Conservation (phyloP, 2,888 invertebrate species). For the Cheilosia vulpina region DNA sequence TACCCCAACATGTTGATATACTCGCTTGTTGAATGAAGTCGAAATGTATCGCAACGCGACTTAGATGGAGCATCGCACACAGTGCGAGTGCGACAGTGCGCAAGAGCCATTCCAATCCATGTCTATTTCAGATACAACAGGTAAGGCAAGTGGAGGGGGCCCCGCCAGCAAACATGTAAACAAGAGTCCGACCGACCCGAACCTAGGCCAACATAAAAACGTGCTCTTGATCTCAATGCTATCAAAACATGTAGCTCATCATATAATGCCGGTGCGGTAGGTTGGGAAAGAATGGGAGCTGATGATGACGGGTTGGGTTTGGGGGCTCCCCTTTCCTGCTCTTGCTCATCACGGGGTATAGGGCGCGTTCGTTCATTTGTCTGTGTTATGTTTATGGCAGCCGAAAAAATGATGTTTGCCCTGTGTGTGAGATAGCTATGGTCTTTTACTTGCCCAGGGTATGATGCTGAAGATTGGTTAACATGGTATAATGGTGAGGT, state of each 20-base stretch:
- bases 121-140: constrained; percentile 64
- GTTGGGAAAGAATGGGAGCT: constrained; percentile 21
- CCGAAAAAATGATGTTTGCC: constrained; percentile 20
- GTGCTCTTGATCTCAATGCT: constrained; percentile 75
- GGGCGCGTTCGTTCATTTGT: constrained; percentile 56
- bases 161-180: constrained; percentile 56
- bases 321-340: not conserved
- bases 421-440: constrained; percentile 9
- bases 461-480: not conserved
- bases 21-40: constrained; percentile 55
- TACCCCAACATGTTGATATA: constrained; percentile 55
- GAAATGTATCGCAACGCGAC: constrained; percentile 41
- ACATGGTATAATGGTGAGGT: not conserved
- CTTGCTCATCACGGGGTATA: not conserved
- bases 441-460: not conserved
- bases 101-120: constrained; percentile 26
- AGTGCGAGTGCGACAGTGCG: constrained; percentile 23
- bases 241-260: constrained; percentile 74
- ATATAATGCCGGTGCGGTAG: constrained; percentile 64
- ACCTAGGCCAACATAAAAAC: constrained; percentile 75
- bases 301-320: constrained; percentile 25
- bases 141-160: constrained; percentile 36
- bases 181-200: constrained; percentile 72
- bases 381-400: constrained; percentile 51
- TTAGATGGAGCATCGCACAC: not conserved